phyloP scores from a whole-genome alignment of 2,888 invertebrate genomes.

The Cosmopolites sordidus region DNA sequence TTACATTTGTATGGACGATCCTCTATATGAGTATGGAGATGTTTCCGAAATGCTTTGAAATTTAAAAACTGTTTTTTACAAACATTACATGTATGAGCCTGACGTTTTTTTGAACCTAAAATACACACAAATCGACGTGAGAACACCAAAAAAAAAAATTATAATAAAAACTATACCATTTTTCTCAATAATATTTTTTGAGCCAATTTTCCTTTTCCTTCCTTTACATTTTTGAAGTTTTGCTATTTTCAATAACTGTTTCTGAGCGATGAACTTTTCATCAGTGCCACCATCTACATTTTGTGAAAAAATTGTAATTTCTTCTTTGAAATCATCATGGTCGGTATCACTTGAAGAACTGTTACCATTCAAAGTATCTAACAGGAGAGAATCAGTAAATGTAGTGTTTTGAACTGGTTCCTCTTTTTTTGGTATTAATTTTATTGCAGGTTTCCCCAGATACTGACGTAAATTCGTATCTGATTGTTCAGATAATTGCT shows the following conservation, averaged over 20 bases:
- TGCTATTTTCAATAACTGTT: constrained; percentile 45
- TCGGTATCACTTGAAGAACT: constrained; percentile 25
- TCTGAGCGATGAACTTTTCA: constrained; percentile 47
- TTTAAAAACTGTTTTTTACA: constrained; percentile 50
- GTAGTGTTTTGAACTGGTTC: constrained; percentile 5
- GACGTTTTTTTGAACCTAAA: constrained; percentile 40
- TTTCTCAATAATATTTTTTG: not conserved
- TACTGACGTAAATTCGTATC: constrained; percentile 48
- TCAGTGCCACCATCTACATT: constrained; percentile 31
- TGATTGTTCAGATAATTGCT: constrained; percentile 50
- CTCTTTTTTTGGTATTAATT: constrained; percentile 2
- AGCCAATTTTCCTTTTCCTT: constrained; percentile 33
- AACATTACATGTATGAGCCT: constrained; percentile 46
- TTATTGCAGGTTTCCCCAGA: constrained; percentile 44
- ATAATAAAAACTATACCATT: too few relatives aligned
- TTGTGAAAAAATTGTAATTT: constrained; percentile 33
- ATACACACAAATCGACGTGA: too few relatives aligned
- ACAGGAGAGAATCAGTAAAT: constrained; percentile 5
- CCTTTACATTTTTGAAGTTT: constrained; percentile 43
- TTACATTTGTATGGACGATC: constrained; percentile 48
- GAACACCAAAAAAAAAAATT: too few relatives aligned
- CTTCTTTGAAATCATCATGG: constrained; percentile 43
- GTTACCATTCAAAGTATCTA: constrained; percentile 5
- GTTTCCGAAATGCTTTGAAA: constrained; percentile 49
- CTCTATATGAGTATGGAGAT: constrained; percentile 49